Base-by-base conservation (phyloP, 2,797 vertebrate genomes). In the Apogon talboti region DNA sequence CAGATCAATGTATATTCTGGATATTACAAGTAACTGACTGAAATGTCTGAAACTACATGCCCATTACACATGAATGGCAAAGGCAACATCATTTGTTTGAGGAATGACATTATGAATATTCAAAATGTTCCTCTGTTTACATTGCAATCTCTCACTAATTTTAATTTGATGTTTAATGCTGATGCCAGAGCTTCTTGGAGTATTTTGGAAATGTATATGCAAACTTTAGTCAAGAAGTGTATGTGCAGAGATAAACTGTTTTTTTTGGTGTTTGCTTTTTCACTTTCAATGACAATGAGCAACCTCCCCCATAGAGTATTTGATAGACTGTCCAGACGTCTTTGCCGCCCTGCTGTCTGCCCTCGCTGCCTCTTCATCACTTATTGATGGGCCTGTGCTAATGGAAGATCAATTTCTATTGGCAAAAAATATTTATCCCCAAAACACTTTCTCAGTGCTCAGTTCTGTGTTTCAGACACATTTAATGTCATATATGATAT, bases 301-400 rank as follows among this genome's bases (percentile, higher is more conserved):
- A 28, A 74, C 59, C 69, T 75, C 24, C 63, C 51, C 33, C n/a
- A 33, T 3, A 42, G 40, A 71, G 59, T 41, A 16, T 43, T 56
- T 30, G 28, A 49, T 11, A 0, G 44, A 11, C 41, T n/a, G 33
- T 82, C 84, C 80, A 91, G 88, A 87, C 83, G 52, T 83, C 69
- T 79, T 64, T 83, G 61, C 85, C 83, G 77, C 78, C 81, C 82
- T 64, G 24, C 67, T 87, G 89, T 90, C 83, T 91, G 75, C 76
- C 71, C 74, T 78, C 35, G 63, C 64, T 86, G 79, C 71, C 76
- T 76, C 74, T 66, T 53, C 86, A 92, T 92, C 82, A 88, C 84
- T 93, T 93, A 91, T 93, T 89, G 86, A 92, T 87, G 86, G 89
- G 72, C 67, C 68, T 74, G 61, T 81, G 66, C 84, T 90, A 89